phyloP scores from a whole-genome alignment of 2,888 invertebrate genomes.

The Pachycephus smyrnensis region DNA sequence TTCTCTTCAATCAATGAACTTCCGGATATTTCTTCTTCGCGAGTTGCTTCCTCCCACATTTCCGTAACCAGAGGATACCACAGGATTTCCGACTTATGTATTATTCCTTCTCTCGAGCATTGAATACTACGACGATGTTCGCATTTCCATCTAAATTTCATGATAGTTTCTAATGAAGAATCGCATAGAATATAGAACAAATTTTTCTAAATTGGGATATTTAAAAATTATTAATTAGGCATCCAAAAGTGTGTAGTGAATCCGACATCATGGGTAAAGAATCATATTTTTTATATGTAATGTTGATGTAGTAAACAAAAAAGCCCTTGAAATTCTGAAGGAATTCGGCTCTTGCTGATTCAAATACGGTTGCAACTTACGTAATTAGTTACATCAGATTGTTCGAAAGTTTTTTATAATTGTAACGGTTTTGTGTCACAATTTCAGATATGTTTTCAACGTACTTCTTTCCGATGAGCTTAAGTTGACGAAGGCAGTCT shows the following conservation, averaged over 20 bases:
- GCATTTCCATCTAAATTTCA: background rate
- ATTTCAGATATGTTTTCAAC: background rate
- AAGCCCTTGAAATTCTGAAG: background rate
- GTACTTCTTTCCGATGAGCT: constrained; percentile 47
- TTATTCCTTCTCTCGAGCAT: background rate
- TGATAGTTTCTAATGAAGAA: background rate
- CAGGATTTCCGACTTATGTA: background rate
- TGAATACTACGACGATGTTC: background rate
- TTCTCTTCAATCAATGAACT: background rate
- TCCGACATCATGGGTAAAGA: background rate
- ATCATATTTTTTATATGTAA: background rate
- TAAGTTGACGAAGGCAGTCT: constrained; percentile 45
- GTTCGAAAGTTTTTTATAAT: background rate
- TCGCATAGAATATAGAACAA: background rate
- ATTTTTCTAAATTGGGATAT: background rate
- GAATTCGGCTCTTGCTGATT: background rate
- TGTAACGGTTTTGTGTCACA: background rate
- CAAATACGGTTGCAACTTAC: background rate
- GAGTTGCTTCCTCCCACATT: background rate
- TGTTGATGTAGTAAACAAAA: background rate
- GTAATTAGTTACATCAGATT: background rate
- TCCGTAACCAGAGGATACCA: background rate
- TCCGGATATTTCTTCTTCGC: background rate
- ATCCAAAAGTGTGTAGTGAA: background rate
- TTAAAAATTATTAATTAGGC: background rate